Conservation (phyloP, 2,888 invertebrate species). For the Drosophila infuscata region DNA sequence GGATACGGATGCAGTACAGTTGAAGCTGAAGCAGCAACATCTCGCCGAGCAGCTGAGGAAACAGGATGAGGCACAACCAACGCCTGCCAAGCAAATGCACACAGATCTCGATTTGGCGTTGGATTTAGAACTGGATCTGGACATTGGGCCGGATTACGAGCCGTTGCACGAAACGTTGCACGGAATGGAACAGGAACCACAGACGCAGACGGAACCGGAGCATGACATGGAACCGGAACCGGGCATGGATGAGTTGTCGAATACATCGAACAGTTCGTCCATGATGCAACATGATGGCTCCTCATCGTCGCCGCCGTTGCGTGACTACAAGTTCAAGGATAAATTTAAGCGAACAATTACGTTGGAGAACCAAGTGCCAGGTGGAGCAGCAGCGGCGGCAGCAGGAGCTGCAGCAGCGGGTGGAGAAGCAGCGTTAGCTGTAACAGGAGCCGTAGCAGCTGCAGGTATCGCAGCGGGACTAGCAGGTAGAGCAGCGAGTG, state of each 20-base stretch:
- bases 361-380: constrained; percentile 75
- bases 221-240: constrained; percentile 59
- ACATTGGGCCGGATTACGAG: constrained; percentile 5
- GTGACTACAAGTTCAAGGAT: constrained; percentile 84
- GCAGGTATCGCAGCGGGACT: not conserved
- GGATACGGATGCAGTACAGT: constrained; percentile 24
- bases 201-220: constrained; percentile 8
- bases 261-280: constrained; percentile 67
- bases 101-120: constrained; percentile 37
- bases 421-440: constrained; percentile 34
- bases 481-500: constrained; percentile 6
- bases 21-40: constrained; percentile 48
- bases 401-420: constrained; percentile 39
- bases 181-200: not conserved
- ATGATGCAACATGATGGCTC: constrained; percentile 71
- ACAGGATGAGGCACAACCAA: constrained; percentile 43
- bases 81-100: constrained; percentile 70
- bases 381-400: constrained; percentile 36
- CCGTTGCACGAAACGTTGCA: not conserved
- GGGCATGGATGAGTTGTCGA: constrained; percentile 65
- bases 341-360: constrained; percentile 84
- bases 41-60: constrained; percentile 51
- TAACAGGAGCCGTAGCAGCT: constrained; percentile 30
- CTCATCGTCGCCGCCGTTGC: constrained; percentile 78
- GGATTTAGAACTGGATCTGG: constrained; percentile 8